phyloP scores from a whole-genome alignment of 2,888 invertebrate genomes.

The Epinotia nisella region DNA sequence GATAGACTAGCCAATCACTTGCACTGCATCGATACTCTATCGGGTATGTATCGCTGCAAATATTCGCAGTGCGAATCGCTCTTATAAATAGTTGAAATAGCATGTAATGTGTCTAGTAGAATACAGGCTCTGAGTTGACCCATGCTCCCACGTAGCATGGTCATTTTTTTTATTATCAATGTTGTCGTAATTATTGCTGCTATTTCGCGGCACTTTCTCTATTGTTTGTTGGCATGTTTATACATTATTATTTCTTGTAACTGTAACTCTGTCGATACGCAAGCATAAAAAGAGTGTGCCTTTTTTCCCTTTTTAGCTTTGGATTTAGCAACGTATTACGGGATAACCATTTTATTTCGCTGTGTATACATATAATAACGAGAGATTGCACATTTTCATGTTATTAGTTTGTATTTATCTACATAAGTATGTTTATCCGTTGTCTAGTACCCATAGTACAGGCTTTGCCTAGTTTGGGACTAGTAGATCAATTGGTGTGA shows the following conservation, averaged over 20 bases:
- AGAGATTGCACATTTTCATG: background rate
- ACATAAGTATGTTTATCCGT: too few species aligned
- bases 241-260: background rate
- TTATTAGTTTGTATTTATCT: too few species aligned
- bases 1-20: too few species aligned
- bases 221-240: slow-evolving; percentile 26
- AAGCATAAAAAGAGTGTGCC: background rate
- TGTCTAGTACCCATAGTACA: too few species aligned
- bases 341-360: background rate
- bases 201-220: slow-evolving; percentile 3
- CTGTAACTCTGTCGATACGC: background rate
- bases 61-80: too few species aligned
- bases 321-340: background rate
- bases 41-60: too few species aligned
- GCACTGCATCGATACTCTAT: too few species aligned
- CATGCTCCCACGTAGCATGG: slow-evolving; percentile 25
- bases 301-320: background rate
- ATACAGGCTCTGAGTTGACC: slow-evolving; percentile 1
- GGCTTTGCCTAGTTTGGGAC: too few species aligned
- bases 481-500: too few species aligned
- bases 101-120: too few species aligned
- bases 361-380: background rate
- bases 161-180: slow-evolving; percentile 26
- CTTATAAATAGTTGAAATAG: too few species aligned
- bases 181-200: slow-evolving; percentile 25